These are phyloP conservation scores for Caradrina kadenii DNA, from an alignment of 2,888 invertebrate species.

Conservation along the genomic window DNA sequence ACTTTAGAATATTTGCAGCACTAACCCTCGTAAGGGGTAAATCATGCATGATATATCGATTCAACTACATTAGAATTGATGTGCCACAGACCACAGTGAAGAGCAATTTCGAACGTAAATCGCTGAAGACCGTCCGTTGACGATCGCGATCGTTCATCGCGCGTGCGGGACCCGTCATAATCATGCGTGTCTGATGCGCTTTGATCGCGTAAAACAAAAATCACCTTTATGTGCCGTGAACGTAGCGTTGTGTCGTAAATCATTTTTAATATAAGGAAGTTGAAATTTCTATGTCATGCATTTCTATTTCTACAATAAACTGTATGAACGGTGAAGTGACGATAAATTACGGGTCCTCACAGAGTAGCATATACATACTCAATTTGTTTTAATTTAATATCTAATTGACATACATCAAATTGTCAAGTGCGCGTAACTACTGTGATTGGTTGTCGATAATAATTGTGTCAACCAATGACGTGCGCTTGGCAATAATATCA, in stretches of 20 bases:
- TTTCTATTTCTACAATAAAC: constrained; percentile 29
- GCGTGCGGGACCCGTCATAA: constrained; percentile 57
- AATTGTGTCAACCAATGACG: too few relatives aligned
- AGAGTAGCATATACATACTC: too few relatives aligned
- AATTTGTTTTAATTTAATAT: too few relatives aligned
- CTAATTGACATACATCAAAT: too few relatives aligned
- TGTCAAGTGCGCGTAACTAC: too few relatives aligned
- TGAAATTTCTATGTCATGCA: constrained; percentile 43
- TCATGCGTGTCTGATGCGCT: constrained; percentile 57
- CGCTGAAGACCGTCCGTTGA: constrained; percentile 30
- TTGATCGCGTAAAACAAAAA: constrained; percentile 61
- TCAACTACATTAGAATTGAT: constrained; percentile 55
- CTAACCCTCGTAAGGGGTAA: constrained; percentile 30
- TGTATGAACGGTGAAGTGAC: constrained; percentile 14
- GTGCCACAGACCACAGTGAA: constrained; percentile 57
- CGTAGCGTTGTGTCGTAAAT: constrained; percentile 43
- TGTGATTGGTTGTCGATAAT: too few relatives aligned
- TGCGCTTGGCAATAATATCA: too few relatives aligned
- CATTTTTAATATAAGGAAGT: constrained; percentile 55
- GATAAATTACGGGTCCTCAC: not conserved
- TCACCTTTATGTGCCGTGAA: constrained; percentile 54
- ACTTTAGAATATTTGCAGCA: constrained; percentile 14
- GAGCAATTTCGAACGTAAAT: constrained; percentile 64
- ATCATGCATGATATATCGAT: constrained; percentile 59
- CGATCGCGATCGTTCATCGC: constrained; percentile 52